Percentiles rank a stretch among this genome's conserved stretches.
phyloP scores from a whole-genome alignment of 1,140 invertebrate genomes.

The Lasioglossum albipes region DNA sequence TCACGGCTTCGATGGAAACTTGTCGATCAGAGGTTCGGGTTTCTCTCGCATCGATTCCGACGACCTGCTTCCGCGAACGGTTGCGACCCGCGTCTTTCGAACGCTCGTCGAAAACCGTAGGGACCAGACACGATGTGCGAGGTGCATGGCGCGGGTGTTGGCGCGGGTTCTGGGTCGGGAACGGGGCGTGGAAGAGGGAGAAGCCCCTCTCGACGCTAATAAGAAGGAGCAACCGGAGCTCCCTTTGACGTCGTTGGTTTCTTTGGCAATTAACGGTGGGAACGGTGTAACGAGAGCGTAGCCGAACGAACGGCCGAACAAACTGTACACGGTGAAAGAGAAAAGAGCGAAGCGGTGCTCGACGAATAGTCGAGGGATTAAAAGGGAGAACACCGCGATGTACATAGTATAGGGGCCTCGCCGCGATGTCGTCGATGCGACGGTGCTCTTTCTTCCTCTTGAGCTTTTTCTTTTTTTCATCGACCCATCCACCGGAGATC shows the following conservation, averaged over 20 bases:
- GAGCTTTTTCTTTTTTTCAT: too few species aligned
- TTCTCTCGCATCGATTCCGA: too few species aligned
- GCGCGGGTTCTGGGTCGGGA: not conserved
- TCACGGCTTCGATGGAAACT: too few species aligned
- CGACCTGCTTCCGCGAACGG: too few species aligned
- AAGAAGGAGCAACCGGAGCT: constrained; percentile 10
- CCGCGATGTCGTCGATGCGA: too few species aligned
- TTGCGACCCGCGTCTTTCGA: too few species aligned
- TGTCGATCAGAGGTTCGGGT: too few species aligned
- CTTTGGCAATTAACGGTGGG: constrained; percentile 15
- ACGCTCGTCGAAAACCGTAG: not conserved
- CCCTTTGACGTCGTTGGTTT: constrained; percentile 13
- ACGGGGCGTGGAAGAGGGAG: not conserved
- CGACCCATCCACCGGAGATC: too few species aligned
- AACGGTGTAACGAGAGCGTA: constrained; percentile 23
- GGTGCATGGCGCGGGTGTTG: not conserved
- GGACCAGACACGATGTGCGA: too few species aligned
- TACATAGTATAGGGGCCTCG: not conserved
- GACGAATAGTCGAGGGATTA: not conserved
- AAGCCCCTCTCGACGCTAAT: constrained; percentile 13
- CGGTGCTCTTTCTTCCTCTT: too few species aligned
- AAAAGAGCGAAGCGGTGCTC: not conserved
- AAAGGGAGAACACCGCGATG: not conserved
- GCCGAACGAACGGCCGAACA: not conserved
- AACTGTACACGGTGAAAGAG: constrained; percentile 6